Evolutionary conservation across 1,140 invertebrate genomes (phyloP), one percentile per base, ranked within the genome.

Genomic region (Nephila pilipes): DNA sequence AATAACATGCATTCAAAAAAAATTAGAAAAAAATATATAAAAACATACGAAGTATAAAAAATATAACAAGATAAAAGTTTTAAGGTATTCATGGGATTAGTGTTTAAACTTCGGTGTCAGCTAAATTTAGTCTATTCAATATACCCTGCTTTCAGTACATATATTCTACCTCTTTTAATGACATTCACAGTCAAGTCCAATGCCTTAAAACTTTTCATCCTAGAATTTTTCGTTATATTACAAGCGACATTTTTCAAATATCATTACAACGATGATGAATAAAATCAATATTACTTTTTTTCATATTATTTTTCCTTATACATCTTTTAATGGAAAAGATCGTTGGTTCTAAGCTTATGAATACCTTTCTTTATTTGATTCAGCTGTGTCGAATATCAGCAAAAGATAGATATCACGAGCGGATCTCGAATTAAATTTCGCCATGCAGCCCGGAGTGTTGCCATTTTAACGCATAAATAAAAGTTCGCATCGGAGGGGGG

Each of bases 401-500:
- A 3, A n/a, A 46, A 10, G 46, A 10, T 46, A 46, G 46, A 46
- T 46, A 46, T 46, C 46, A 46, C 46, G 46, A 58, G 4, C 57
- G 65, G n/a, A 69, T 69, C 29, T 25, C 65, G 25, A 69, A 69
- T 69, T 69, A 69, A 25, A 69, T 69, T 69, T 69, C 25, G 29
- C n/a, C 29, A 69, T 69, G 65, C 65, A 29, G n/a, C 14, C 2
- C 65, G 65, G 65, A 69, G 29, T 46, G 46, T 46, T 69, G 65
- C 65, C 25, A 69, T 69, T 69, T 69, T 69, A 69, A 69, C 65
- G 16, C 65, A 69, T 69, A 69, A 69, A 69, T 69, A 32, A 69
- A 69, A 69, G 29, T 3, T 14, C 6, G 63, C 63, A 10, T 69
- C 63, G 14, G n/a, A n/a, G n/a, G 25, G 63, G 63, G 8, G 5